phyloP scores from a whole-genome alignment of 2,113 vertebrate genomes.

The Thunnus thynnus region DNA sequence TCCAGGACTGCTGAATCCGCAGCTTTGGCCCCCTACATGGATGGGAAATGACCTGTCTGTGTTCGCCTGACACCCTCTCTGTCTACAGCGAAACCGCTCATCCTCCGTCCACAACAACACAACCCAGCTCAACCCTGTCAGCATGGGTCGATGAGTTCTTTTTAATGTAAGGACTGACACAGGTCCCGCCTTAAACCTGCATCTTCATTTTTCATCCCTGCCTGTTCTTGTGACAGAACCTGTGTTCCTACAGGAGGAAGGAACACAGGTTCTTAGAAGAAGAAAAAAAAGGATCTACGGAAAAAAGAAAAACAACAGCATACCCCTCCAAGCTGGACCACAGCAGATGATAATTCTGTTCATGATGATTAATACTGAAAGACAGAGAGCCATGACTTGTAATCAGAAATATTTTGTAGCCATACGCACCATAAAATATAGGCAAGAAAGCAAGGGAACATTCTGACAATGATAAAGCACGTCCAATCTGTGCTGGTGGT shows the following conservation, averaged over 20 bases:
- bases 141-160: constrained; percentile 39
- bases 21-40: constrained; percentile 70
- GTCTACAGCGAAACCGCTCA: constrained; percentile 62
- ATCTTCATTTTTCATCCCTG: constrained; percentile 44
- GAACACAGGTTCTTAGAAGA: not conserved
- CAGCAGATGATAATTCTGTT: not conserved
- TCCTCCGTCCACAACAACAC: constrained; percentile 51
- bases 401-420: not conserved
- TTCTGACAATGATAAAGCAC: not conserved
- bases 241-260: not conserved
- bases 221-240: constrained; percentile 3
- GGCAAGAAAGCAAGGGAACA: not conserved
- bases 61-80: constrained; percentile 69
- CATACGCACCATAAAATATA: not conserved
- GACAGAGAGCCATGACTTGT: not conserved
- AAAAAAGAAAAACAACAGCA: not conserved
- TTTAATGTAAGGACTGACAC: constrained; percentile 34
- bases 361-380: not conserved
- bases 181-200: constrained; percentile 9
- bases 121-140: constrained; percentile 43
- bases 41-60: constrained; percentile 81
- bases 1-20: constrained; percentile 77
- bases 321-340: not conserved
- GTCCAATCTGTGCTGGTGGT: not conserved
- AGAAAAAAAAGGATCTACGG: not conserved